phyloP scores from a whole-genome alignment of 2,888 invertebrate species.

The Drepanosiphum platanoidis region DNA sequence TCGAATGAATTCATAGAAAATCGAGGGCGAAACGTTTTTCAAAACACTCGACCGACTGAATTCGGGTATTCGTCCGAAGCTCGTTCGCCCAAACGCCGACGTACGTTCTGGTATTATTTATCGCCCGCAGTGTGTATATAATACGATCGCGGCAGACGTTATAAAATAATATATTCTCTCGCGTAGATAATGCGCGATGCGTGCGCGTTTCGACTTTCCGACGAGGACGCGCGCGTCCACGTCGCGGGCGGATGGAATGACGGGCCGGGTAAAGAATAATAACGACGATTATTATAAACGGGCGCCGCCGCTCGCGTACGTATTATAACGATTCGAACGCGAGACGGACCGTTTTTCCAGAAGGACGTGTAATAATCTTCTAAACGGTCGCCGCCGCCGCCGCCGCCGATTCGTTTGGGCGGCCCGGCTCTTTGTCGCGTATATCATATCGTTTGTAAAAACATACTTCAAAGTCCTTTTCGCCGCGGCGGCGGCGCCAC shows the following conservation, averaged over 20 bases:
- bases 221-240: not conserved
- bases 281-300: not conserved
- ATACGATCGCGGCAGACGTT: no score
- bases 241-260: not conserved
- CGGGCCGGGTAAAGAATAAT: not conserved
- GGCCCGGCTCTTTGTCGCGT: constrained; percentile 4
- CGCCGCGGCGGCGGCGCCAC: constrained; percentile 44
- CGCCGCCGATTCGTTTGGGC: constrained; percentile 1
- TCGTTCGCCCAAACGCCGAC: no score
- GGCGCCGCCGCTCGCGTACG: no score
- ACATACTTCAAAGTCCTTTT: constrained; percentile 47
- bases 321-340: not conserved
- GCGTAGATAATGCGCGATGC: not conserved
- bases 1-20: no score
- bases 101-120: no score
- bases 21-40: no score
- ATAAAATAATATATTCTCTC: no score
- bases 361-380: not conserved
- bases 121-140: no score
- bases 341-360: not conserved
- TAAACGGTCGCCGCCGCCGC: constrained; percentile 1
- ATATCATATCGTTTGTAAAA: not conserved
- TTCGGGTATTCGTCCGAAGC: no score
- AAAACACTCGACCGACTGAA: no score
- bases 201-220: no score